A percentile compares a stretch with the other conserved stretches of the same genome.
Conservation (phyloP, 30 jellyfish, hydroid and myxozoan genomes). For the Pelagia noctiluca region DNA sequence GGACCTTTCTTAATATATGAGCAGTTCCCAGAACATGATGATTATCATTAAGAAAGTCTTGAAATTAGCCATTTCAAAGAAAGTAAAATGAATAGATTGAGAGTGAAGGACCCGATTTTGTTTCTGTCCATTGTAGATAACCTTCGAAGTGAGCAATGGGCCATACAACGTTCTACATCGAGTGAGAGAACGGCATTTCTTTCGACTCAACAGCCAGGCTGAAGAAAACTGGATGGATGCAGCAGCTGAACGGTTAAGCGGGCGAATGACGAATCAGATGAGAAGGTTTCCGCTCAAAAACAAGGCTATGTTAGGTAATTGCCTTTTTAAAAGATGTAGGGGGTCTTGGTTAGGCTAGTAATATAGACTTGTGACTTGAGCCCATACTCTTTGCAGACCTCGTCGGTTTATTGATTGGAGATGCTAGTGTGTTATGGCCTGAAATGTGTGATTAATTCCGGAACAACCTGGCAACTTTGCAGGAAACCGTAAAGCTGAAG, state of each 20-base stretch:
- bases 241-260: slow-evolving; percentile 41
- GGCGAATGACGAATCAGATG: slow-evolving; percentile 33
- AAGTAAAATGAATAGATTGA: not conserved
- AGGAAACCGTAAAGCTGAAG: too few species aligned
- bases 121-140: slow-evolving; percentile 3
- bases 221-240: slow-evolving; percentile 62
- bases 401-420: too few species aligned
- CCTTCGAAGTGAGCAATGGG: slow-evolving; percentile 69
- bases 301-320: slow-evolving; percentile 21
- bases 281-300: slow-evolving; percentile 46
- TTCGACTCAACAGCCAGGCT: slow-evolving; percentile 30
- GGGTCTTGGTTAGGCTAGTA: not conserved
- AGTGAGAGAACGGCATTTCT: slow-evolving; percentile 46
- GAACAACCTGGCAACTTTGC: too few species aligned
- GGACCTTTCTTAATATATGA: too few species aligned
- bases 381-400: not conserved
- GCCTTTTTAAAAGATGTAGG: not conserved
- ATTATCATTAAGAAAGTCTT: too few species aligned
- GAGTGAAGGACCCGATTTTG: not conserved
- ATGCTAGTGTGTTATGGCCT: too few species aligned
- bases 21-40: too few species aligned
- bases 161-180: slow-evolving; percentile 75
- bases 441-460: too few species aligned
- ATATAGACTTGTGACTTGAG: not conserved
- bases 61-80: not conserved